phyloP scores from a whole-genome alignment of 2,113 vertebrate genomes.

The Xenus cinereus region DNA sequence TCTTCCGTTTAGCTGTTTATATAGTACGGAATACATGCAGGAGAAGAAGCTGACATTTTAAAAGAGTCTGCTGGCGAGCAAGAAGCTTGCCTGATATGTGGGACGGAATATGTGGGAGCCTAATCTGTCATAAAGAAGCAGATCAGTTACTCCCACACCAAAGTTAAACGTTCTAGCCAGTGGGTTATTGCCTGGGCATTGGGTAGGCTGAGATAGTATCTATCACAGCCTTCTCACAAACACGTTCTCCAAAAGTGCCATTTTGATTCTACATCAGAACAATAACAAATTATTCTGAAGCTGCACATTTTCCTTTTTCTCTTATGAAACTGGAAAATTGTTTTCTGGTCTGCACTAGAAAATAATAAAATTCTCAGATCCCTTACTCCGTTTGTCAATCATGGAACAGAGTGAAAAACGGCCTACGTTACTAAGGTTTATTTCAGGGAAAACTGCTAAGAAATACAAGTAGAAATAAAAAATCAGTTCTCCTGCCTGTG shows the following conservation, averaged over 20 bases:
- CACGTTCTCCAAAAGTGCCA: background rate
- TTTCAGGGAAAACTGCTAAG: background rate
- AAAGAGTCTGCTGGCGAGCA: background rate
- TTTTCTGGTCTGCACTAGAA: background rate
- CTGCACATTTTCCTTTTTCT: background rate
- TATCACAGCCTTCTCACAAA: background rate
- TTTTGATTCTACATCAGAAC: background rate
- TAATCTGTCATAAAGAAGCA: constrained; percentile 32
- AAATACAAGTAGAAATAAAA: background rate
- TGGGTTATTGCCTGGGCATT: background rate
- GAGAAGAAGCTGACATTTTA: constrained; percentile 5
- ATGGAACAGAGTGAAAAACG: background rate
- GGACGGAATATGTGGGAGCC: background rate
- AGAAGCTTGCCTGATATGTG: background rate
- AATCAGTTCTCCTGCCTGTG: background rate
- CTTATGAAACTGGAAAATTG: background rate
- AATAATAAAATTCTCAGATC: background rate
- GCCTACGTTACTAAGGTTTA: background rate
- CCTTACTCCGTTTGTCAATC: background rate
- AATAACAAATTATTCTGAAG: background rate
- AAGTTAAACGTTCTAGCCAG: constrained; percentile 13
- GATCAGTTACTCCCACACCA: background rate
- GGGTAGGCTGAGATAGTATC: background rate
- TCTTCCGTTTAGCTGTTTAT: background rate
- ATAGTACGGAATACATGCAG: background rate